These are phyloP conservation scores for Cerastis rubricosa DNA, from an alignment of 2,888 invertebrate species.

Conservation along the genomic window DNA sequence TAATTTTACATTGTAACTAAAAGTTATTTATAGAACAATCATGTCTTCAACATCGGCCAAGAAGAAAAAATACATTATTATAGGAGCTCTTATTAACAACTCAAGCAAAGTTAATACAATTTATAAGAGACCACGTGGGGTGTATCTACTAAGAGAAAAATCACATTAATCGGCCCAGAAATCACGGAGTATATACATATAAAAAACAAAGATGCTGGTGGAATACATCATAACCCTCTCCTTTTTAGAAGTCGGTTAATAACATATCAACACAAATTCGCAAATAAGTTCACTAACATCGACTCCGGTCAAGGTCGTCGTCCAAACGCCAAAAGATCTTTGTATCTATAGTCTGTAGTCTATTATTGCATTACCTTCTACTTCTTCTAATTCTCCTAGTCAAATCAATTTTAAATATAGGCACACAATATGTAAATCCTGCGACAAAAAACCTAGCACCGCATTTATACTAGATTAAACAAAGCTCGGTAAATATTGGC, in stretches of 20 bases:
- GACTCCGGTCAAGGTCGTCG: not conserved
- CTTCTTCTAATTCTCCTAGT: constrained; percentile 2
- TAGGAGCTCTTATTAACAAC: not conserved
- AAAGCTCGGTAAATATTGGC: constrained; percentile 53
- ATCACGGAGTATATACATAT: too few relatives aligned
- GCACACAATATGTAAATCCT: constrained; percentile 28
- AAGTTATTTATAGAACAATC: too few relatives aligned
- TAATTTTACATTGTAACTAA: too few relatives aligned
- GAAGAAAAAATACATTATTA: not conserved
- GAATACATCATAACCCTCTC: too few relatives aligned
- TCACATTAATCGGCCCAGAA: not conserved
- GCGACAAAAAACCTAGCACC: not conserved
- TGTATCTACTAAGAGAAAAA: not conserved
- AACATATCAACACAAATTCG: not conserved
- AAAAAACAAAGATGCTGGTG: too few relatives aligned
- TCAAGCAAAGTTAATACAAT: not conserved
- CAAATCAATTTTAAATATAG: constrained; percentile 12
- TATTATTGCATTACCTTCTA: too few relatives aligned
- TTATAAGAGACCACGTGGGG: not conserved
- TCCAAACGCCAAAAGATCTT: not conserved
- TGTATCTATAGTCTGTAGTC: too few relatives aligned
- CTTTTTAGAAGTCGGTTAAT: too few relatives aligned
- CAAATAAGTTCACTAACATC: not conserved
- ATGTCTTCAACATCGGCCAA: too few relatives aligned
- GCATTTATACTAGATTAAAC: constrained; percentile 51